phyloP scores from a whole-genome alignment of 2,113 vertebrate species.

The Semicossyphus pulcher region DNA sequence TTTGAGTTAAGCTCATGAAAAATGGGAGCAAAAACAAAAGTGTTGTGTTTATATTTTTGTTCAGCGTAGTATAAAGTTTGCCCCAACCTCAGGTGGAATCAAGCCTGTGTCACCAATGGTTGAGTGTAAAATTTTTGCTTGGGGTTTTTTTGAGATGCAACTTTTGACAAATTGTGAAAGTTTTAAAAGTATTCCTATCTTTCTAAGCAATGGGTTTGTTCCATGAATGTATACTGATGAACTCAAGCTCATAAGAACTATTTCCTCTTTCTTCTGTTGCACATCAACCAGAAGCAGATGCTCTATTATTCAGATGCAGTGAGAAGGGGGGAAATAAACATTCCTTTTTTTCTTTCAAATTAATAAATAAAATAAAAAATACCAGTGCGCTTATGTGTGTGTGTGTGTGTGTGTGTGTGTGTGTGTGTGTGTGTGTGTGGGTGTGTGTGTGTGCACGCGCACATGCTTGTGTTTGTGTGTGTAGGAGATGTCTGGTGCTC shows the following conservation, averaged over 20 bases:
- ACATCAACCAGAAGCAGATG: slow-evolving; percentile 58
- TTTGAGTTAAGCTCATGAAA: too few relatives aligned
- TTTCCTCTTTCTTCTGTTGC: slow-evolving; percentile 56
- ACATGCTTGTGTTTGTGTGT: slow-evolving; percentile 38
- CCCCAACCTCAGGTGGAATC: slow-evolving; percentile 27
- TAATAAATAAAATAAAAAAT: slow-evolving; percentile 59
- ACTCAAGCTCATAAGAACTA: slow-evolving; percentile 16
- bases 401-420: slow-evolving; percentile 24
- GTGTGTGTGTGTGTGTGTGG: slow-evolving; percentile 24
- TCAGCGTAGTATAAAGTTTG: slow-evolving; percentile 31
- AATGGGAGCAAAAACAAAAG: too few relatives aligned
- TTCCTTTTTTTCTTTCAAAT: slow-evolving; percentile 53
- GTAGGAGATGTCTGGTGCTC: slow-evolving; percentile 60
- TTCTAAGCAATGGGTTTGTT: neutral
- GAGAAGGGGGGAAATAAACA: slow-evolving; percentile 42
- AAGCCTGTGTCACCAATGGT: too few relatives aligned
- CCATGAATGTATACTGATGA: slow-evolving; percentile 36
- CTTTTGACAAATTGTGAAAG: slow-evolving; percentile 34
- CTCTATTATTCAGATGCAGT: slow-evolving; percentile 67
- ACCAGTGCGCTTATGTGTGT: neutral
- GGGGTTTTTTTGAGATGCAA: neutral
- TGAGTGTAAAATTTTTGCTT: too few relatives aligned
- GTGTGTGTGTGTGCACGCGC: neutral
- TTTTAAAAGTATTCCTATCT: neutral
- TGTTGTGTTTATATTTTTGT: too few relatives aligned